phyloP scores from a whole-genome alignment of 2,113 vertebrate genomes.

The Rhea pennata region DNA sequence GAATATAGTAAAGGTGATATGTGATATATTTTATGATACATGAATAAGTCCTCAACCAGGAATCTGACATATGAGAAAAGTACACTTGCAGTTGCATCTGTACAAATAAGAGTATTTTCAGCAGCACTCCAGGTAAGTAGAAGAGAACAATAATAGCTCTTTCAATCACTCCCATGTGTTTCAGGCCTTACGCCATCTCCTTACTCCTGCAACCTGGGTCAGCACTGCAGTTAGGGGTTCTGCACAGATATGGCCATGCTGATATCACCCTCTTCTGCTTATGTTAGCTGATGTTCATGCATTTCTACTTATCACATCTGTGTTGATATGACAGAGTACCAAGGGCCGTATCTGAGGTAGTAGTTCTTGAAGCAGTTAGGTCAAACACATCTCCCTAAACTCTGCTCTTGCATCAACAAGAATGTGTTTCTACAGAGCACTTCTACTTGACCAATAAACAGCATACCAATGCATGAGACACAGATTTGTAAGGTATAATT shows the following conservation, averaged over 20 bases:
- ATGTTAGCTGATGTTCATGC: background rate
- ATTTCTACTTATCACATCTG: background rate
- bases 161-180: background rate
- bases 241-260: fast-evolving
- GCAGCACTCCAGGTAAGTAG: fast-evolving
- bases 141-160: no score
- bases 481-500: no score
- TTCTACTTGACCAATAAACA: background rate
- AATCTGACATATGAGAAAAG: background rate
- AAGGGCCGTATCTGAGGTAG: background rate
- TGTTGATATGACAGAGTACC: background rate
- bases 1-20: background rate
- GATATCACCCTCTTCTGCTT: background rate
- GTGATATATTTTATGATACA: background rate
- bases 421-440: fast-evolving
- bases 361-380: background rate
- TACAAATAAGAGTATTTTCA: no score
- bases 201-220: background rate
- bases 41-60: background rate
- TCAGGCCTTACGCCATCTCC: background rate
- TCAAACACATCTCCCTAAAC: background rate
- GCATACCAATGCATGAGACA: fast-evolving
- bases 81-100: no score
- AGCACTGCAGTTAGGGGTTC: background rate
- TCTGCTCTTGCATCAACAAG: background rate